Evolutionary conservation across 2,888 invertebrate species (phyloP).

Genomic region (Zhengitettix transpicula): DNA sequence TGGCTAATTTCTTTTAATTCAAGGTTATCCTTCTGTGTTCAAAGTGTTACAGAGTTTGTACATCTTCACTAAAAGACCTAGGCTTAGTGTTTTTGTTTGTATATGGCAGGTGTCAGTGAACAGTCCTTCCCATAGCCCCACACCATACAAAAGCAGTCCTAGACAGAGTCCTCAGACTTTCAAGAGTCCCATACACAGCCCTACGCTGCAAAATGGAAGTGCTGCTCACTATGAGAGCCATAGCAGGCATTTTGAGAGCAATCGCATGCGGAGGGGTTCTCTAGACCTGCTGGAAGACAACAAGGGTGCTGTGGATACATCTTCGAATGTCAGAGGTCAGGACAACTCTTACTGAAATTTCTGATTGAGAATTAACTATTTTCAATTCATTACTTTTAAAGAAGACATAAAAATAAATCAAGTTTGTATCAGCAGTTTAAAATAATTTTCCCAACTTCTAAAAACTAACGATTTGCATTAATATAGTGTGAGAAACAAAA

Average conservation of each 20-base stretch:
- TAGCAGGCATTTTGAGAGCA: slow-evolving; percentile 2
- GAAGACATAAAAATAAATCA: no score
- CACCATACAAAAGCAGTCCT: slow-evolving; percentile 1
- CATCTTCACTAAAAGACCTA: no score
- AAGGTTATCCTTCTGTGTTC: no score
- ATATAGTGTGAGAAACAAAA: no score
- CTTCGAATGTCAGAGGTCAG: slow-evolving; percentile 19
- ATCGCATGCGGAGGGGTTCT: slow-evolving; percentile 4
- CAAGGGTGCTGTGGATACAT: slow-evolving; percentile 14
- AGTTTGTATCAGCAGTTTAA: no score
- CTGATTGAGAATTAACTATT: no score
- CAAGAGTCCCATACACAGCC: slow-evolving; percentile 3
- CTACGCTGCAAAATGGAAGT: slow-evolving; percentile 5
- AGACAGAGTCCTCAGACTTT: background rate
- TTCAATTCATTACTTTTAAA: no score
- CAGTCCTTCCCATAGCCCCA: slow-evolving; percentile 2
- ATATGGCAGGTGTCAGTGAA: background rate
- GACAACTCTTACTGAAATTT: background rate
- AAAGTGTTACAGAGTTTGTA: no score
- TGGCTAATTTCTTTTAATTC: no score
- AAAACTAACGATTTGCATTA: no score
- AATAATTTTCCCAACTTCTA: no score
- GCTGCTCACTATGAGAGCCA: slow-evolving; percentile 1
- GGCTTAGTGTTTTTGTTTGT: no score
- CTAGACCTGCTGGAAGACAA: slow-evolving; percentile 11